A percentile compares a stretch with the other conserved stretches of the same genome.
Evolutionary conservation across 2,888 invertebrate species (phyloP).

Genomic region (Sesamia inferens): DNA sequence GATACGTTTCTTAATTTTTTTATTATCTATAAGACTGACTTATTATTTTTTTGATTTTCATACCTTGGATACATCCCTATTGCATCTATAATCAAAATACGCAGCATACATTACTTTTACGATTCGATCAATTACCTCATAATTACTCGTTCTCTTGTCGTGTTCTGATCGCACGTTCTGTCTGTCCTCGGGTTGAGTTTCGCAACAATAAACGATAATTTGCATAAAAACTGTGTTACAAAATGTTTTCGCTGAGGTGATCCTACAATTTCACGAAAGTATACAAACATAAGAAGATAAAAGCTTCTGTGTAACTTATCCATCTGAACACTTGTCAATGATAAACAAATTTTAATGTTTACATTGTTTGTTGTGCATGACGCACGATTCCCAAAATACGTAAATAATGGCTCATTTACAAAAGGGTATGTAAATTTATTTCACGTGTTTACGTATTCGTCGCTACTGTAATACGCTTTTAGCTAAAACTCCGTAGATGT

Average conservation of each 20-base stretch:
- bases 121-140: slow-evolving; percentile 24
- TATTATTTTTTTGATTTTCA: no score
- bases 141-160: slow-evolving; percentile 14
- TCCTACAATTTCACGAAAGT: slow-evolving; percentile 26
- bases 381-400: slow-evolving; percentile 18
- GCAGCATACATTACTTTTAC: not conserved
- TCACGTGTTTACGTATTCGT: slow-evolving; percentile 28
- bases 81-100: not conserved
- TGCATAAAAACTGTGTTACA: slow-evolving; percentile 24
- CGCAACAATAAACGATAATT: slow-evolving; percentile 15
- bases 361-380: slow-evolving; percentile 27
- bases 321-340: slow-evolving; percentile 30
- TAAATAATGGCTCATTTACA: slow-evolving; percentile 56
- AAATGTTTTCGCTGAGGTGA: slow-evolving; percentile 25
- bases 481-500: slow-evolving; percentile 54
- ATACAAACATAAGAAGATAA: slow-evolving; percentile 50
- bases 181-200: slow-evolving; percentile 13
- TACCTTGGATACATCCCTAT: no score
- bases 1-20: no score
- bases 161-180: slow-evolving; percentile 7
- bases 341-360: slow-evolving; percentile 52
- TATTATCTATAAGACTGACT: no score
- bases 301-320: slow-evolving; percentile 50
- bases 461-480: slow-evolving; percentile 63
- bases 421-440: slow-evolving; percentile 55